A percentile compares a stretch with the other conserved stretches of the same genome.
Conservation (phyloP, 2,888 invertebrate species). For the Ptychoptera albimana region DNA sequence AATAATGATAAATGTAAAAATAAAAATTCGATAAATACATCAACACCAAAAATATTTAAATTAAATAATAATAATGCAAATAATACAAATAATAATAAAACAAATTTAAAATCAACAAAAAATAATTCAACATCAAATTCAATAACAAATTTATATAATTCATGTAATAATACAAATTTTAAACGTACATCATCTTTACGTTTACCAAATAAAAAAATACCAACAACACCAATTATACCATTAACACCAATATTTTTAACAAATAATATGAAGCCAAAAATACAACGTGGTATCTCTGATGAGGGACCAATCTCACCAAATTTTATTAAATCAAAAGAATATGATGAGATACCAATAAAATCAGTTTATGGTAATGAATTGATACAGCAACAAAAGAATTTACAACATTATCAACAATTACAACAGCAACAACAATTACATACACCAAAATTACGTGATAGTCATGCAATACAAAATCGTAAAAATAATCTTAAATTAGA, state of each 20-base stretch:
- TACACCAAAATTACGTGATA: constrained; percentile 26
- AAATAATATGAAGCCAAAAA: constrained; percentile 17
- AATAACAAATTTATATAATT: constrained; percentile 6
- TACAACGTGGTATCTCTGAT: constrained; percentile 29
- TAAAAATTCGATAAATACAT: constrained; percentile 17
- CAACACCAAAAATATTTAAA: constrained; percentile 16
- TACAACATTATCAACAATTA: constrained; percentile 7
- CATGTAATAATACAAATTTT: constrained; percentile 18
- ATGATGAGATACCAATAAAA: constrained; percentile 30
- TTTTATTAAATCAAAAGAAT: constrained; percentile 30
- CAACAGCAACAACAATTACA: constrained; percentile 11
- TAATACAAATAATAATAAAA: constrained; percentile 9
- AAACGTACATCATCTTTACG: constrained; percentile 27
- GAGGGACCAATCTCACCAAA: constrained; percentile 30
- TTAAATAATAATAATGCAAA: constrained; percentile 11
- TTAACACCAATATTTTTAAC: neutral
- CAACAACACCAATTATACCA: constrained; percentile 10
- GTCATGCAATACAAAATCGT: constrained; percentile 9
- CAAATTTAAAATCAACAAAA: constrained; percentile 7
- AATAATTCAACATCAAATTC: constrained; percentile 12
- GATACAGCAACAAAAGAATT: neutral
- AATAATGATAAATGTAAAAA: neutral
- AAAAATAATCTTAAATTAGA: constrained; percentile 11
- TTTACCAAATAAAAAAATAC: constrained; percentile 22
- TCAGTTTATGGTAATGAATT: constrained; percentile 23